These are phyloP conservation scores for Noctua comes DNA, from an alignment of 2,888 invertebrate species.

Conservation along the genomic window DNA sequence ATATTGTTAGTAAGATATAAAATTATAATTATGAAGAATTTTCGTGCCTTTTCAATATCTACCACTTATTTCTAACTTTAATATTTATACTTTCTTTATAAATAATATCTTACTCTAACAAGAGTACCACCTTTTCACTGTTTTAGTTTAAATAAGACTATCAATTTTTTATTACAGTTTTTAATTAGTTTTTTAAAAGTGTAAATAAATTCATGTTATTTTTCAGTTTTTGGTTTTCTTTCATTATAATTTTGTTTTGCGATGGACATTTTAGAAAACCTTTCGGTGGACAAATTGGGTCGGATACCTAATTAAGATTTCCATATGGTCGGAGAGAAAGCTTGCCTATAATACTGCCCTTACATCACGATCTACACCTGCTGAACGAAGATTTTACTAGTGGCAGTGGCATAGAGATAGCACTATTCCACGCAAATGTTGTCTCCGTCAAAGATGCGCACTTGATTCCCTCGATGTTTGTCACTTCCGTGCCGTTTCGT, in stretches of 20 bases:
- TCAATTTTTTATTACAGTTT: constrained; percentile 42
- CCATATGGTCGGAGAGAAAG: not conserved
- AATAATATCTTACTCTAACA: constrained; percentile 8
- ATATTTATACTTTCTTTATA: constrained; percentile 22
- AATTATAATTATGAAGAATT: constrained; percentile 65
- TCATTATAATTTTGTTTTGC: not conserved
- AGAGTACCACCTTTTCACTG: constrained; percentile 18
- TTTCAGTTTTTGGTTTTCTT: constrained; percentile 37
- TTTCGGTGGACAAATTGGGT: not conserved
- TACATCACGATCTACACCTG: too few species aligned
- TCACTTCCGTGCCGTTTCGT: too few species aligned
- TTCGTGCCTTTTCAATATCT: constrained; percentile 81
- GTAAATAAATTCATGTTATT: constrained; percentile 65
- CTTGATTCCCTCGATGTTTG: too few species aligned
- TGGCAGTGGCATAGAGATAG: too few species aligned
- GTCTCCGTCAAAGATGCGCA: too few species aligned
- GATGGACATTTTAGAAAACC: too few species aligned
- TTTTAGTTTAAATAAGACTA: constrained; percentile 20
- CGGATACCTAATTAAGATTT: not conserved
- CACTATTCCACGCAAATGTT: too few species aligned
- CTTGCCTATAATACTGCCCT: not conserved
- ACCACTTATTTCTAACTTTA: constrained; percentile 21
- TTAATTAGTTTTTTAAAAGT: constrained; percentile 47
- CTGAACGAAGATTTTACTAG: too few species aligned
- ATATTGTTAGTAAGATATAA: constrained; percentile 65